Conservation (phyloP, 1,140 invertebrate genomes). For the Aphis gossypii region DNA sequence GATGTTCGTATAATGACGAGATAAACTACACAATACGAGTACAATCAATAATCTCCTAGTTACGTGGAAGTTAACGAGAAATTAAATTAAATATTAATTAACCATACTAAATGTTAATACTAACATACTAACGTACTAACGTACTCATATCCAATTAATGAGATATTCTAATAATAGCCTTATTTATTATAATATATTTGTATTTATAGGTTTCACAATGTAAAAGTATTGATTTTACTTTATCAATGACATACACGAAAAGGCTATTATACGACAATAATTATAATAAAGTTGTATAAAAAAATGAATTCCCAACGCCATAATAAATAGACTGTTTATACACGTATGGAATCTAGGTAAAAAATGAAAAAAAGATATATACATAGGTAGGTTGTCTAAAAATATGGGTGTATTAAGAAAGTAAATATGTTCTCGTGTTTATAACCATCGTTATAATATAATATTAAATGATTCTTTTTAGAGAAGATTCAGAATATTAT, state of each 20-base stretch:
- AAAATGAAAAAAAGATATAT: not conserved
- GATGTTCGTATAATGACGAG: not conserved
- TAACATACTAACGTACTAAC: not conserved
- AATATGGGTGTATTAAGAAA: too few species aligned
- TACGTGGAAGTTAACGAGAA: not conserved
- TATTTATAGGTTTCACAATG: not conserved
- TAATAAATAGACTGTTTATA: not conserved
- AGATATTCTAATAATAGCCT: not conserved
- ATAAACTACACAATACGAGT: not conserved
- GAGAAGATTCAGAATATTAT: too few species aligned
- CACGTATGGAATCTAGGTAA: not conserved
- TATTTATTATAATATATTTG: not conserved
- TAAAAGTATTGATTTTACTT: not conserved
- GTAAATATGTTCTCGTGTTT: too few species aligned
- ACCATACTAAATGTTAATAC: not conserved
- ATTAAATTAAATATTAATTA: conserved; percentile 12
- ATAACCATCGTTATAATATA: too few species aligned
- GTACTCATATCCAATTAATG: not conserved
- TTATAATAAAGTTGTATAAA: not conserved
- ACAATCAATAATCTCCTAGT: not conserved
- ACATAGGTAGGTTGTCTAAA: too few species aligned
- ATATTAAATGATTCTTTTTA: too few species aligned
- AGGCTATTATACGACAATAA: not conserved
- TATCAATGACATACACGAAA: not conserved
- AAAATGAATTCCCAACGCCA: not conserved